Evolutionary conservation across 2,113 vertebrate species (phyloP), one percentile per base, ranked within the genome.

Genomic region (Phalacrocorax aristotelis): DNA sequence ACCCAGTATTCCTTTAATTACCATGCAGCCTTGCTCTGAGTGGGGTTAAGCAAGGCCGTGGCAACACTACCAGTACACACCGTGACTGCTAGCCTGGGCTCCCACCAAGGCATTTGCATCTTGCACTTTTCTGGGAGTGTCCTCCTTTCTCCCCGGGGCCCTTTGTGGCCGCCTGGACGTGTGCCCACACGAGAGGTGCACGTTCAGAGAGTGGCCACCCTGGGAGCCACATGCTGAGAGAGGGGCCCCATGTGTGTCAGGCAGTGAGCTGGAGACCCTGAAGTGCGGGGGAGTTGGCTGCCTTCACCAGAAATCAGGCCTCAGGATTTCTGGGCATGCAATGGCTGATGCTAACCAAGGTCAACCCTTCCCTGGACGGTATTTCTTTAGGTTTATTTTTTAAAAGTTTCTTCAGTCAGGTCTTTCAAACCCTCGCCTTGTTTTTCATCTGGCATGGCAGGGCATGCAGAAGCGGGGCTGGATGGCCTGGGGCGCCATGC

Each of bases 221-320:
- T 14, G 48, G 32, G 54, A 91, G 30, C 30, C n/a, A 17, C 3
- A 0, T 29, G n/a, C 83, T 1, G 5, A 66, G 70, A 65, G 22
- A 61, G 32, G 1, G 4, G 17, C 52, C n/a, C 36, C 1, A 2
- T 38, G 34, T 0, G 0, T 60, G 42, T 48, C 2, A 3, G 42
- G 74, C 4, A 1, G 46, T 79, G 70, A 89, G 54, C 54, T 3
- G 7, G 51, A 64, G 74, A 61, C 30, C 20, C 17, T 18, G 46
- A 30, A 4, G 48, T 32, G 9, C 36, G 40, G 38, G 70, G 34
- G 17, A 71, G 30, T 15, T 74, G 55, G 20, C 44, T 4, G 18
- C 62, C 48, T 65, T 79, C 6, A 3, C 48, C 27, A 34, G 15
- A 55, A 52, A 29, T n/a, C 4, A 1, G 30, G 16, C 20, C 26